A percentile compares a stretch with the other conserved stretches of the same genome.
Evolutionary conservation across 2,113 vertebrate species (phyloP).

Genomic region (Oceanodroma tethys): DNA sequence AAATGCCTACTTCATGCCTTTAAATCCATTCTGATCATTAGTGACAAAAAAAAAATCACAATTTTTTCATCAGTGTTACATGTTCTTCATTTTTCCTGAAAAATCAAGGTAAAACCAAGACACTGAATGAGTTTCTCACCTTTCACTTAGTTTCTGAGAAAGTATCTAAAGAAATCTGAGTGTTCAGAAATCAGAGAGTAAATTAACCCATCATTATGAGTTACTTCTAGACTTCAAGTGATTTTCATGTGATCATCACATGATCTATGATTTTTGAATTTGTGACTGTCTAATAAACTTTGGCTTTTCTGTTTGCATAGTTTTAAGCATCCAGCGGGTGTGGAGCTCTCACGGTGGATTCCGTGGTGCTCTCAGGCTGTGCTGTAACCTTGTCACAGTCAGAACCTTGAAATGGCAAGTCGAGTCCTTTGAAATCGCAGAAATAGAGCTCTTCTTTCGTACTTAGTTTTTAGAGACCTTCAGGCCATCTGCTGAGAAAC

Average conservation of each 20-base stretch:
- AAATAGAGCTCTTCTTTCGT: background rate
- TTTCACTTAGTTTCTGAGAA: background rate
- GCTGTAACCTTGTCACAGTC: background rate
- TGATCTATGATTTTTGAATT: background rate
- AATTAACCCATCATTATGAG: background rate
- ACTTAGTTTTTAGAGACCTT: background rate
- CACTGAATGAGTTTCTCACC: background rate
- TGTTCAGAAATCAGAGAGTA: background rate
- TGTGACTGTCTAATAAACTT: background rate
- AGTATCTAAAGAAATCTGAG: background rate
- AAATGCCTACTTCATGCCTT: background rate
- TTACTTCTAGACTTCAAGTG: background rate
- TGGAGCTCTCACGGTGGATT: background rate
- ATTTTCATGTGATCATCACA: background rate
- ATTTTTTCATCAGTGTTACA: background rate
- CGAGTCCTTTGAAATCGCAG: background rate
- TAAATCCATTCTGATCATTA: background rate
- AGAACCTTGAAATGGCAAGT: background rate
- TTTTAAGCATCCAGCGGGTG: background rate
- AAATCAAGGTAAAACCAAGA: background rate
- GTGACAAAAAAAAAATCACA: background rate
- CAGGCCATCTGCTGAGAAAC: background rate
- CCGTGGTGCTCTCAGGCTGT: fast-evolving
- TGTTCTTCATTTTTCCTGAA: background rate
- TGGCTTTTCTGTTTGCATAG: background rate